A percentile compares a stretch with the other conserved stretches of the same genome.
These are phyloP conservation scores for Alexandromys fortis DNA, from an alignment of 2,113 vertebrate genomes.

Conservation along the genomic window DNA sequence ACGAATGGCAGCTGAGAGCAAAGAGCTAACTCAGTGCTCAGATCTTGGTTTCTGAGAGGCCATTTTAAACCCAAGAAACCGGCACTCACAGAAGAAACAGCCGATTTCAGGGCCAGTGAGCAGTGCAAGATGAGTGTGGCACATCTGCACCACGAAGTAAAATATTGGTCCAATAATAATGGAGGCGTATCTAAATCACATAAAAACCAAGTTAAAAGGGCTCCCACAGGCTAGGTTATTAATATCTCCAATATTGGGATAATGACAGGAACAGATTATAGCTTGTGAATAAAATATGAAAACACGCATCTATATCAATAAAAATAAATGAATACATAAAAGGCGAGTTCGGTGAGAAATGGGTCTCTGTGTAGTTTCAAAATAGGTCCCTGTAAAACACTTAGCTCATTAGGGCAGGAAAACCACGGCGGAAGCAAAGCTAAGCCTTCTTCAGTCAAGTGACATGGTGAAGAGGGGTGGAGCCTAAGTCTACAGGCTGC, in stretches of 20 bases:
- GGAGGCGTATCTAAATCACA: background rate
- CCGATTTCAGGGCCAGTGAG: background rate
- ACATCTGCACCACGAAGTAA: background rate
- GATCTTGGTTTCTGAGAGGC: background rate
- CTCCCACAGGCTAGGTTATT: background rate
- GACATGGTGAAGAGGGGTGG: background rate
- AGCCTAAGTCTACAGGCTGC: fast-evolving
- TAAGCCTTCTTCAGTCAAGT: background rate
- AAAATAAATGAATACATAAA: conserved; percentile 39
- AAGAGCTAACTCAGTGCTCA: background rate
- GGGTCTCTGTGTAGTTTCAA: background rate
- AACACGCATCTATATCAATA: background rate
- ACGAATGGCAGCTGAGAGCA: background rate
- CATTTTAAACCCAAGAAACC: background rate
- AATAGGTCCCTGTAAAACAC: background rate
- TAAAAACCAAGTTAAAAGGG: background rate
- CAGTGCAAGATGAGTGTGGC: background rate
- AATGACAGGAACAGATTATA: background rate
- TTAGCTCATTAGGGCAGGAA: background rate
- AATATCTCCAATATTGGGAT: background rate
- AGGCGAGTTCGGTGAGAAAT: background rate
- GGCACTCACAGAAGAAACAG: background rate
- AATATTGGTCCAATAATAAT: background rate
- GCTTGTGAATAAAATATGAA: conserved; percentile 25
- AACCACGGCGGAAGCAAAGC: background rate